phyloP scores from a whole-genome alignment of 2,888 invertebrate genomes.

The Serrognathus titanus region DNA sequence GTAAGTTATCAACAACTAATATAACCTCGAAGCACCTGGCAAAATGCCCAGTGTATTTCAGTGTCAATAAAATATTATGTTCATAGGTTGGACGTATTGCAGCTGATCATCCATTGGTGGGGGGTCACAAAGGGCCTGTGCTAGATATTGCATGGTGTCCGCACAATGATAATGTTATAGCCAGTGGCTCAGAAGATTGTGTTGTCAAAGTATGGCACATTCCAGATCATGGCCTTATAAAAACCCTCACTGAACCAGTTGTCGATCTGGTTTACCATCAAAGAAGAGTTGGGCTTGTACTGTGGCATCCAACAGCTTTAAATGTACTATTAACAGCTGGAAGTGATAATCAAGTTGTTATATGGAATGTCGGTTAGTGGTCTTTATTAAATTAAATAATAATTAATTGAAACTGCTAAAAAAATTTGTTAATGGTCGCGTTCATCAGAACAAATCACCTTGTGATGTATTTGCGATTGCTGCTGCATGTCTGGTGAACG shows the following conservation, averaged over 20 bases:
- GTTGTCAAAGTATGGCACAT: constrained; percentile 93
- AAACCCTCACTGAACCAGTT: constrained; percentile 88
- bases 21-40: not conserved
- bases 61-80: constrained; percentile 3
- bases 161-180: constrained; percentile 97
- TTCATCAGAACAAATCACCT: too few species aligned
- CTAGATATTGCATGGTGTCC: constrained; percentile 98
- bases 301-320: constrained; percentile 96
- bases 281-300: constrained; percentile 84
- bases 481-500: too few species aligned
- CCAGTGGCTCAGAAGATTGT: constrained; percentile 95
- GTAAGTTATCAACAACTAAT: too few species aligned
- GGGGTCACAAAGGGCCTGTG: constrained; percentile 95
- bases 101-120: constrained; percentile 90
- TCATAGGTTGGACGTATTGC: constrained; percentile 89
- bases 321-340: constrained; percentile 93
- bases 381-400: not conserved
- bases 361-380: constrained; percentile 47
- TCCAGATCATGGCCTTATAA: constrained; percentile 83
- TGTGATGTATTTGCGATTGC: too few species aligned
- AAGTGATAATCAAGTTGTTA: constrained; percentile 76
- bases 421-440: constrained; percentile 2
- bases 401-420: too few species aligned
- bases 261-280: constrained; percentile 92
- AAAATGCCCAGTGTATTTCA: not conserved